phyloP scores from a whole-genome alignment of 2,888 invertebrate species.

The Griposia aprilina region DNA sequence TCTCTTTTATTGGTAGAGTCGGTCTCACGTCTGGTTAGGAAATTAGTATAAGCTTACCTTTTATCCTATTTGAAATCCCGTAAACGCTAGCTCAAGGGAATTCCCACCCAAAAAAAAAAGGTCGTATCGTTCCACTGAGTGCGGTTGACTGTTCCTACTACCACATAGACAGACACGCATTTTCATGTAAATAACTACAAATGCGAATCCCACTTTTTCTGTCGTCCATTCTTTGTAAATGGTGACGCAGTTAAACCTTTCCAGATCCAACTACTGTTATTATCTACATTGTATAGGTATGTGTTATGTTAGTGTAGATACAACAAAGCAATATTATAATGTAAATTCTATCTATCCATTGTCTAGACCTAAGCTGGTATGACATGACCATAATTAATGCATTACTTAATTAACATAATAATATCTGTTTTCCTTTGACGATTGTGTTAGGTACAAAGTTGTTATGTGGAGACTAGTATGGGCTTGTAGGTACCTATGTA shows the following conservation, averaged over 20 bases:
- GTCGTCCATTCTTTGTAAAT: no score
- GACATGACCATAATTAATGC: conserved; percentile 26
- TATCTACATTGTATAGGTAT: not conserved
- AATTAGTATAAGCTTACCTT: no score
- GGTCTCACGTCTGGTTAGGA: no score
- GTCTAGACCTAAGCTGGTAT: conserved; percentile 7
- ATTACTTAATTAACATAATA: conserved; percentile 21
- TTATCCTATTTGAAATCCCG: no score
- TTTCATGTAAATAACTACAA: not conserved
- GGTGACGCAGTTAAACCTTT: not conserved
- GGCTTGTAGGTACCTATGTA: not conserved
- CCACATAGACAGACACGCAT: not conserved
- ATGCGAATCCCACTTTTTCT: no score
- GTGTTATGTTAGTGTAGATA: no score
- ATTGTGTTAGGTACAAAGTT: not conserved
- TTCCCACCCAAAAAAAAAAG: no score
- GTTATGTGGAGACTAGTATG: not conserved
- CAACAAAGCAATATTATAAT: conserved; percentile 12
- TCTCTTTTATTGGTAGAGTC: not conserved
- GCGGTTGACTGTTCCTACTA: no score
- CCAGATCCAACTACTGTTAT: not conserved
- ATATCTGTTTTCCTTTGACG: not conserved
- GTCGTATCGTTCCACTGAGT: no score
- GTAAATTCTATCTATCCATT: conserved; percentile 4
- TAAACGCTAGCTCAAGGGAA: no score